phyloP scores from a whole-genome alignment of 2,888 invertebrate genomes.

The Acanthococcus lagerstroemiae region DNA sequence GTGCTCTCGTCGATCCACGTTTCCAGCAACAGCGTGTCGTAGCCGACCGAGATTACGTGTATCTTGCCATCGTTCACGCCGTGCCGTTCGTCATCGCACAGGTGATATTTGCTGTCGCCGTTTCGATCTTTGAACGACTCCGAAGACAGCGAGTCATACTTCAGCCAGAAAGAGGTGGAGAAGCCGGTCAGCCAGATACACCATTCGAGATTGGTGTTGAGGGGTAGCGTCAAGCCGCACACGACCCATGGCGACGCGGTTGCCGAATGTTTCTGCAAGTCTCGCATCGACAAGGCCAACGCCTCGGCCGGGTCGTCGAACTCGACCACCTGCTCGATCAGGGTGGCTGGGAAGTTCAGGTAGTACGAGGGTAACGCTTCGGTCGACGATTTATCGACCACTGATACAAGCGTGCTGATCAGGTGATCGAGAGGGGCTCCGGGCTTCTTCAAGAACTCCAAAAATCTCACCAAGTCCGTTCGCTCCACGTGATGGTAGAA shows the following conservation, averaged over 20 bases:
- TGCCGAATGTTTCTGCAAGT: slow-evolving; percentile 31
- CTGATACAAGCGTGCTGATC: neutral
- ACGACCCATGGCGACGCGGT: slow-evolving; percentile 36
- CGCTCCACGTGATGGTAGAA: slow-evolving; percentile 31
- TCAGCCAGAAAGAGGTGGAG: slow-evolving; percentile 49
- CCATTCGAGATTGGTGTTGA: slow-evolving; percentile 48
- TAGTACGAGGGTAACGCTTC: slow-evolving; percentile 10
- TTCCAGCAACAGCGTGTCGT: slow-evolving; percentile 53
- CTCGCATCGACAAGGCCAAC: slow-evolving; percentile 30
- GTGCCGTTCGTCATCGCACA: neutral
- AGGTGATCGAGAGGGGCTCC: slow-evolving; percentile 20
- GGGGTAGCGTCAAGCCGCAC: slow-evolving; percentile 41
- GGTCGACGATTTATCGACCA: slow-evolving; percentile 2
- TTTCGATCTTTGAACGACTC: neutral
- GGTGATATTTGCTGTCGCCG: neutral
- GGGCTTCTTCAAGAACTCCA: slow-evolving; percentile 28
- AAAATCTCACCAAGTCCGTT: slow-evolving; percentile 24
- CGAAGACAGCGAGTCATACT: slow-evolving; percentile 29
- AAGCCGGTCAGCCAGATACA: slow-evolving; percentile 55
- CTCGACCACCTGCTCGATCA: slow-evolving; percentile 12
- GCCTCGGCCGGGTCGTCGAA: slow-evolving; percentile 33
- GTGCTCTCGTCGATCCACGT: slow-evolving; percentile 49
- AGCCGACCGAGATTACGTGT: slow-evolving; percentile 53
- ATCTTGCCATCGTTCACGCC: slow-evolving; percentile 38
- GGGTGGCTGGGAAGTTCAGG: slow-evolving; percentile 1